Percentiles rank a stretch among this genome's conserved stretches.
These are phyloP conservation scores for Garra rufa DNA, from an alignment of 2,113 vertebrate genomes.

Conservation along the genomic window DNA sequence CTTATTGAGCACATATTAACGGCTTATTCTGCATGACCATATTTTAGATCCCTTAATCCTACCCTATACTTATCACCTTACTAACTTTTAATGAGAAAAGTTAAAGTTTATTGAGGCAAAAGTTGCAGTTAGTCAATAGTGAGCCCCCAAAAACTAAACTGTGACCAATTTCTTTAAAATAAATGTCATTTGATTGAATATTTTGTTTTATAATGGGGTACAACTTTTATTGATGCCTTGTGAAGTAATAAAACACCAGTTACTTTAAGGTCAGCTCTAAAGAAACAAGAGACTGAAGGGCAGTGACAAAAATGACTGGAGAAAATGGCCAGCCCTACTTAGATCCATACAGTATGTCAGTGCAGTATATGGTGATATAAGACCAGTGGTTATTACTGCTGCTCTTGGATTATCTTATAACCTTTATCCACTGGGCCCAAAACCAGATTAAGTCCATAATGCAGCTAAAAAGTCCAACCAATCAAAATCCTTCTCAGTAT, in stretches of 20 bases:
- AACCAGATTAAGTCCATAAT: slow-evolving; percentile 16
- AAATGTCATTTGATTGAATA: neutral
- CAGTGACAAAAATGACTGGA: neutral
- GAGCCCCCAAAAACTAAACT: too few relatives aligned
- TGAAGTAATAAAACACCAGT: neutral
- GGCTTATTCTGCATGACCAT: too few relatives aligned
- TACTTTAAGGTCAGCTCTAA: neutral
- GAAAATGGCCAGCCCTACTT: neutral
- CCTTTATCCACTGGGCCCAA: neutral
- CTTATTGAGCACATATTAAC: too few relatives aligned
- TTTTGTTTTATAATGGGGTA: too few relatives aligned
- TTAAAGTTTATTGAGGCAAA: too few relatives aligned
- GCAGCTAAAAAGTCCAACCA: neutral
- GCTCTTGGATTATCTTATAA: neutral
- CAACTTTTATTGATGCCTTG: neutral
- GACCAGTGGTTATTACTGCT: neutral
- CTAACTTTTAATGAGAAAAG: too few relatives aligned
- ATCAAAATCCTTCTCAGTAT: slow-evolving; percentile 23
- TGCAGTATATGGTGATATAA: neutral
- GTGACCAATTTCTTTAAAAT: neutral
- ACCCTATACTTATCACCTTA: too few relatives aligned
- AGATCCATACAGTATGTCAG: neutral
- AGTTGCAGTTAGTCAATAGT: too few relatives aligned
- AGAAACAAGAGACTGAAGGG: neutral
- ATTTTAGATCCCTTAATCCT: too few relatives aligned